Evolutionary conservation across 2,797 vertebrate genomes (phyloP).

Genomic region (Tenualosa ilisha): DNA sequence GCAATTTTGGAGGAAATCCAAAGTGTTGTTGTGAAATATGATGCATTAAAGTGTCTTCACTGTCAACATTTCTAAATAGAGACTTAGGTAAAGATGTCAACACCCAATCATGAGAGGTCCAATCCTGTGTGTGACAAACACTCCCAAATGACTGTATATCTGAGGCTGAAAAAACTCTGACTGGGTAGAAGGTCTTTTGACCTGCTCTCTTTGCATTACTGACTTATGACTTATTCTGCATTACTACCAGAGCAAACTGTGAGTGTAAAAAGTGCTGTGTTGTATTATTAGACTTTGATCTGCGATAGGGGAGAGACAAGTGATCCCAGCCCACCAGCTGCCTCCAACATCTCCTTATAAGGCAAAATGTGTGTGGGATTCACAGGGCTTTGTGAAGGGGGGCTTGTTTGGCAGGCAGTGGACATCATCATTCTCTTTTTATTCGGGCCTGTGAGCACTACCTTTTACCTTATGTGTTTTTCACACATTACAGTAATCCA

Average conservation of each 20-base stretch:
- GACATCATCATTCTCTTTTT: constrained; percentile 15
- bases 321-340: constrained; percentile 27
- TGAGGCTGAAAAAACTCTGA: background rate
- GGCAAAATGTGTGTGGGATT: constrained; percentile 38
- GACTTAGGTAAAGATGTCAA: background rate
- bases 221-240: background rate
- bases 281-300: constrained; percentile 29
- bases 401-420: constrained; percentile 21
- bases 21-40: background rate
- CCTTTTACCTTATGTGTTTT: background rate
- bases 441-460: background rate
- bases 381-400: constrained; percentile 18
- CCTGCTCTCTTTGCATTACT: no score
- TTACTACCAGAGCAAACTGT: background rate
- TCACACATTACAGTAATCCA: background rate
- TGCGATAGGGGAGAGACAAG: constrained; percentile 33
- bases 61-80: background rate
- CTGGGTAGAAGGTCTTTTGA: background rate
- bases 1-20: background rate
- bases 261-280: background rate
- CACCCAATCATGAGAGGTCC: background rate
- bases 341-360: constrained; percentile 45
- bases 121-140: background rate
- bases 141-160: background rate
- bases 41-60: background rate